Evolutionary conservation across 2,113 vertebrate genomes (phyloP).

Genomic region (Probosciger aterrimus): DNA sequence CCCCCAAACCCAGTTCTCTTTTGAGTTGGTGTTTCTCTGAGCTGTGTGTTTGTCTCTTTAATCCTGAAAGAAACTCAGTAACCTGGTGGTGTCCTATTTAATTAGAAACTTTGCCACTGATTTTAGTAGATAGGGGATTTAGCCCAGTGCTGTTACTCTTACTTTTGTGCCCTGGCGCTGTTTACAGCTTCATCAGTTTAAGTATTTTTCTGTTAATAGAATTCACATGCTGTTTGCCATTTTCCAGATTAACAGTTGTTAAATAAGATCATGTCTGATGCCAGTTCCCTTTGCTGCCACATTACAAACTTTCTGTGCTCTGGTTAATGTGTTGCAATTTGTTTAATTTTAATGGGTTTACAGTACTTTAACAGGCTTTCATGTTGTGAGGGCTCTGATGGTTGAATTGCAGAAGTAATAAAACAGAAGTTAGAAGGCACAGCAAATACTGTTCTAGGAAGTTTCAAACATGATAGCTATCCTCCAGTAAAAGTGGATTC

Average conservation of each 20-base stretch:
- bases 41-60: not conserved
- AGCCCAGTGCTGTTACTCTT: not conserved
- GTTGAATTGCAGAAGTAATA: not conserved
- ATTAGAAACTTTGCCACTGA: not conserved
- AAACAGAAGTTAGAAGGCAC: too few relatives aligned
- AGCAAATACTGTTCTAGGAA: not conserved
- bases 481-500: not conserved
- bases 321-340: not conserved
- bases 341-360: not conserved
- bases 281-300: not conserved
- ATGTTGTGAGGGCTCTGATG: not conserved
- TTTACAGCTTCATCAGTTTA: not conserved
- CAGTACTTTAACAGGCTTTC: not conserved
- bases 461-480: not conserved
- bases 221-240: not conserved
- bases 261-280: not conserved
- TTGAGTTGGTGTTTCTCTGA: not conserved
- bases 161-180: not conserved
- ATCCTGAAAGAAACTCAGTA: not conserved
- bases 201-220: not conserved
- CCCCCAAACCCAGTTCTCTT: fast-evolving
- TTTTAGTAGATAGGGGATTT: not conserved
- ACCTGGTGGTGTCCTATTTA: not conserved
- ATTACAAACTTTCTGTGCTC: not conserved
- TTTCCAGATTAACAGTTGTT: not conserved